These are phyloP conservation scores for Ephestia elutella DNA, from an alignment of 1,140 invertebrate species.

Conservation along the genomic window DNA sequence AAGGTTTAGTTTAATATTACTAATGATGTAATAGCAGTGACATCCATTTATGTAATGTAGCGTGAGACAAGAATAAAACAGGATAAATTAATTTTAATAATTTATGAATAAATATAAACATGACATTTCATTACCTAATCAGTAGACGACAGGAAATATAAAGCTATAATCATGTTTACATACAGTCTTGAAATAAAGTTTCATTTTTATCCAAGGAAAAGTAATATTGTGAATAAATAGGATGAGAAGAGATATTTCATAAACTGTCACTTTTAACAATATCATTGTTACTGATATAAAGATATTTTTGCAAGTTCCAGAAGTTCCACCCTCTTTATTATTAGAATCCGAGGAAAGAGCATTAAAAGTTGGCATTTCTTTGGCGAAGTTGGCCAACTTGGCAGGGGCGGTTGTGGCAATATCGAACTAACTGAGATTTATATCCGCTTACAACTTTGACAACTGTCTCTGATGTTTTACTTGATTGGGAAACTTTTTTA, in stretches of 20 bases:
- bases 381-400: slow-evolving; percentile 32
- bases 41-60: background rate
- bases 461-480: slow-evolving; percentile 44
- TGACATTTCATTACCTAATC: no score
- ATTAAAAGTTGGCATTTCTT: slow-evolving; percentile 61
- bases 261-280: background rate
- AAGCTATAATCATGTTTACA: no score
- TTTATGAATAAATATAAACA: no score
- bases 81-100: background rate
- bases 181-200: no score
- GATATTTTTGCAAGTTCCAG: slow-evolving; percentile 18
- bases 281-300: background rate
- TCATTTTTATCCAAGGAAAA: no score
- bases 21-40: background rate
- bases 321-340: slow-evolving; percentile 41
- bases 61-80: background rate
- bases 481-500: slow-evolving; percentile 36
- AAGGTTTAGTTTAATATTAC: background rate
- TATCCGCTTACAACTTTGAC: slow-evolving; percentile 52
- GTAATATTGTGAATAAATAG: no score
- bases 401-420: slow-evolving; percentile 39
- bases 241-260: no score
- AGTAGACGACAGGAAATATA: no score
- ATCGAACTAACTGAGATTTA: slow-evolving; percentile 58
- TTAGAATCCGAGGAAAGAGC: slow-evolving; percentile 49